Evolutionary conservation across 2,113 vertebrate genomes (phyloP).

Genomic region (Rhineura floridana): DNA sequence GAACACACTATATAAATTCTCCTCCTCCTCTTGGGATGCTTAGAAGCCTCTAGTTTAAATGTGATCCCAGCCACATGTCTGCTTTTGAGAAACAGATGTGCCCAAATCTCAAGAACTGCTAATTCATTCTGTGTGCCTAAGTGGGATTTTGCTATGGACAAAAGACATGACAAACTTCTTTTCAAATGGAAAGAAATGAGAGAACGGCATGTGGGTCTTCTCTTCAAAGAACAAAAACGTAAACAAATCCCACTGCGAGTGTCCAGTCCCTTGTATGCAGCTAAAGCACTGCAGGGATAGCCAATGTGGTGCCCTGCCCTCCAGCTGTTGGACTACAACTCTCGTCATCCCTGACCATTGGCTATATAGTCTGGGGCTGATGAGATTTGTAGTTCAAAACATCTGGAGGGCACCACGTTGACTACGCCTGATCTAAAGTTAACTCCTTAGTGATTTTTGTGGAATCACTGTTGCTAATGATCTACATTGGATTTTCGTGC

Average conservation of each 20-base stretch:
- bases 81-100: not conserved
- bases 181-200: not conserved
- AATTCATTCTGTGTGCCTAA: not conserved
- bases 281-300: no score
- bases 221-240: not conserved
- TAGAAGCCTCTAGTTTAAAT: not conserved
- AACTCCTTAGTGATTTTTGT: no score
- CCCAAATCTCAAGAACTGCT: not conserved
- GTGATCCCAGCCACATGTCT: not conserved
- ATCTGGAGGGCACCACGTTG: no score
- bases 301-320: no score
- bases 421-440: no score
- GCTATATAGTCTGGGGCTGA: no score
- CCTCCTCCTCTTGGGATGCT: no score
- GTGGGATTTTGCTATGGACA: not conserved
- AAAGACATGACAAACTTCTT: not conserved
- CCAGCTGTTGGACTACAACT: no score
- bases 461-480: not conserved
- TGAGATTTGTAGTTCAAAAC: no score
- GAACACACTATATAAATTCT: no score
- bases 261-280: not conserved
- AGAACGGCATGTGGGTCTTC: not conserved
- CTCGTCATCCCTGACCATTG: no score
- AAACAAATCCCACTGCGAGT: not conserved
- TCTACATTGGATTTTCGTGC: not conserved